Conservation (phyloP, 2,797 vertebrate species). For the Sternarchorhynchus goeldii region DNA sequence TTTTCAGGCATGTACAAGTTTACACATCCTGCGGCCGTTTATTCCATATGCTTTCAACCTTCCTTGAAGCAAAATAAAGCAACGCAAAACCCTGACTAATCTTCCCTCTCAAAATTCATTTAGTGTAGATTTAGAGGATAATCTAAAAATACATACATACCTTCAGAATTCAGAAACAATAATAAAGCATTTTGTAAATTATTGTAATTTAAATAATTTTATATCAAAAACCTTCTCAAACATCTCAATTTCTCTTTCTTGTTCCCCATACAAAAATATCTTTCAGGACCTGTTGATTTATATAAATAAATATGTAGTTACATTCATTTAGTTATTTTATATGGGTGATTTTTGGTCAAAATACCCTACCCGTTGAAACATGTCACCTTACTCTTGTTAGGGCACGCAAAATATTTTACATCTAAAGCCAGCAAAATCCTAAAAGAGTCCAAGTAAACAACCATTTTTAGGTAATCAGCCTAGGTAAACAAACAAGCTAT, state of each 20-base stretch:
- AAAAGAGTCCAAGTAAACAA: not conserved
- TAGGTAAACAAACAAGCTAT: not conserved
- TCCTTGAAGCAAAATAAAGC: not conserved
- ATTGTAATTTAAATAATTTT: too few species aligned
- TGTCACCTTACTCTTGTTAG: conserved; percentile 37
- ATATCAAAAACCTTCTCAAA: too few species aligned
- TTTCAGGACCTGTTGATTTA: too few species aligned
- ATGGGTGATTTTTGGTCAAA: not conserved
- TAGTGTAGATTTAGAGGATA: too few species aligned
- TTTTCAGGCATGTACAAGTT: conserved; percentile 1
- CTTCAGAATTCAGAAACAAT: too few species aligned
- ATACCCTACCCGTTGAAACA: conserved; percentile 47
- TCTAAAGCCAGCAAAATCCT: not conserved
- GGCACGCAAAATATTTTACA: conserved; percentile 45
- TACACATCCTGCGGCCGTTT: not conserved
- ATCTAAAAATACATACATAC: too few species aligned
- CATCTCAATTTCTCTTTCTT: too few species aligned
- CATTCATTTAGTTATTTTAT: not conserved
- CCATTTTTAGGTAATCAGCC: too few species aligned
- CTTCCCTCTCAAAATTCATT: not conserved
- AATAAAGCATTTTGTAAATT: too few species aligned
- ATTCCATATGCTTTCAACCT: not conserved
- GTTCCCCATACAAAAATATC: too few species aligned
- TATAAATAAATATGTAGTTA: not conserved
- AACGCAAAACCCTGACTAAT: not conserved